Evolutionary conservation across 2,797 vertebrate genomes (phyloP).

Genomic region (Cossypha polioptera): DNA sequence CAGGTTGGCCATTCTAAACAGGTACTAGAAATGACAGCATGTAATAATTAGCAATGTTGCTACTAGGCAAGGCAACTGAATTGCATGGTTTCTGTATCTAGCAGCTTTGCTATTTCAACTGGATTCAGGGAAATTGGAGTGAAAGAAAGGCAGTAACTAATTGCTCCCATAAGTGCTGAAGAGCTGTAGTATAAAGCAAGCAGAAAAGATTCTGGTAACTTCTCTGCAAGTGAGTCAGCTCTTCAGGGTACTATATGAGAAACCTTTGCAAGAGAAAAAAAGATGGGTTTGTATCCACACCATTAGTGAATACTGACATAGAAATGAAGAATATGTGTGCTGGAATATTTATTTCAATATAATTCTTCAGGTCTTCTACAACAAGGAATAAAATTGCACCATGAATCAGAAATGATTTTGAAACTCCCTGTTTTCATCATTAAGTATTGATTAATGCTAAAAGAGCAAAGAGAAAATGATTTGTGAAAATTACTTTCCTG

Average conservation of each 20-base stretch:
- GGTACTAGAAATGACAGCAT: neutral
- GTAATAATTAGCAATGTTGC: neutral
- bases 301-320: neutral
- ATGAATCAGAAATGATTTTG: neutral
- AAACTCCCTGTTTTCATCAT: neutral
- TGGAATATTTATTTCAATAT: neutral
- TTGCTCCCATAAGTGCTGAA: neutral
- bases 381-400: neutral
- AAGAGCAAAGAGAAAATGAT: neutral
- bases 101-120: neutral
- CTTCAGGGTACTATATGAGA: neutral
- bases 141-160: neutral
- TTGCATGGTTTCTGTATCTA: neutral
- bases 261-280: neutral
- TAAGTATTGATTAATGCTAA: slow-evolving; percentile 18
- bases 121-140: neutral
- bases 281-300: neutral
- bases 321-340: neutral
- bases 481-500: slow-evolving; percentile 6
- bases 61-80: neutral
- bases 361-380: neutral
- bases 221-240: neutral
- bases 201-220: neutral
- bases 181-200: neutral
- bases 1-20: neutral